Evolutionary conservation across 2,113 vertebrate species (phyloP).

Genomic region (Ursus arctos): DNA sequence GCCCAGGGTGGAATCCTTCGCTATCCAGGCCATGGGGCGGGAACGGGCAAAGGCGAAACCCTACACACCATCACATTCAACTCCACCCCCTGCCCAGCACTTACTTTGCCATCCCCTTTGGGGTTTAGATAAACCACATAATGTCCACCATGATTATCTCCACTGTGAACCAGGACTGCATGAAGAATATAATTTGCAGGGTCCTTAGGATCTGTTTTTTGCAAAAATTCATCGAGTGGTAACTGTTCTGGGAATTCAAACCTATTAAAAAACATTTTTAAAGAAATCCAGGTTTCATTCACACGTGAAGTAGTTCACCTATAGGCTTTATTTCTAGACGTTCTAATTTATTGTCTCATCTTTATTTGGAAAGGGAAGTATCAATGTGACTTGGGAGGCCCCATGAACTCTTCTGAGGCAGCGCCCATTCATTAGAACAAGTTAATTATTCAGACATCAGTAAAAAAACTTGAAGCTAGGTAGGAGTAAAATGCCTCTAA

Average conservation of each 20-base stretch:
- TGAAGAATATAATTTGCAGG: constrained; percentile 99
- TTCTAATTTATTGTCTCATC: not conserved
- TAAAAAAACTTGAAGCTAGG: not conserved
- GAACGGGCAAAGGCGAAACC: not conserved
- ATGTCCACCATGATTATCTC: constrained; percentile 99
- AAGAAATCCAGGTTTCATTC: constrained; percentile 34
- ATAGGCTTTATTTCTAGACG: not conserved
- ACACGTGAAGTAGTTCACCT: not conserved
- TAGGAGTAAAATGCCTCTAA: not conserved
- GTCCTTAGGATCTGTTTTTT: constrained; percentile 98
- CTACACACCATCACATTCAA: fast-evolving
- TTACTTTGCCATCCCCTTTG: constrained; percentile 99
- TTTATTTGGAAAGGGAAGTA: not conserved
- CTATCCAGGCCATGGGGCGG: fast-evolving
- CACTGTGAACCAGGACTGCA: constrained; percentile 98
- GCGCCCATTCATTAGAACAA: not conserved
- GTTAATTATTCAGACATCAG: too few relatives aligned
- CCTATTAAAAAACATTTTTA: constrained; percentile 86
- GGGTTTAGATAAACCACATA: constrained; percentile 99
- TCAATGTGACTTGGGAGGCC: not conserved
- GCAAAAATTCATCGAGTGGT: constrained; percentile 98
- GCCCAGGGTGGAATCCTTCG: fast-evolving
- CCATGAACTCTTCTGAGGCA: not conserved
- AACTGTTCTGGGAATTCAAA: constrained; percentile 99
- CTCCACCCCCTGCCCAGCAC: constrained; percentile 77